A percentile compares a stretch with the other conserved stretches of the same genome.
Evolutionary conservation across 2,888 invertebrate species (phyloP).

Genomic region (Volucella inflata): DNA sequence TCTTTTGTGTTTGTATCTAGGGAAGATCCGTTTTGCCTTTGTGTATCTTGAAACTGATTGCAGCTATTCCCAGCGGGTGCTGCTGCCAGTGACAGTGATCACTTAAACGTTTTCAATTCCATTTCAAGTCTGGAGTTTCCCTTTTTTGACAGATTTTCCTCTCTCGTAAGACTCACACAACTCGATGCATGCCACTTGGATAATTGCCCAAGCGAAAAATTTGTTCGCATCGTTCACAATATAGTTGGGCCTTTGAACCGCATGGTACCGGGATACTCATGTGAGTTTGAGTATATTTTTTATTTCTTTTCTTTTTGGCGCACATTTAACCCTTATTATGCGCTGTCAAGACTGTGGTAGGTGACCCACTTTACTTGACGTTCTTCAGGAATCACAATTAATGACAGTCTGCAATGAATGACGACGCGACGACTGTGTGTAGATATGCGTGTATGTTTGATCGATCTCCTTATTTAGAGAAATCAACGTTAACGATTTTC

Average conservation of each 20-base stretch:
- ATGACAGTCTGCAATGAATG: constrained; percentile 41
- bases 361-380: constrained; percentile 58
- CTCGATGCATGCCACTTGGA: not conserved
- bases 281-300: no score
- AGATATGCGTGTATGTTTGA: no score
- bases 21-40: no score
- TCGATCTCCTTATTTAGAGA: constrained; percentile 57
- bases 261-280: not conserved
- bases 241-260: not conserved
- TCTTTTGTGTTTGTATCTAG: no score
- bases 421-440: constrained; percentile 17
- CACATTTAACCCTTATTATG: constrained; percentile 64
- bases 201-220: constrained; percentile 18
- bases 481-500: constrained; percentile 29
- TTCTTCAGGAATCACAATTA: constrained; percentile 45
- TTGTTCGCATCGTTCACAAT: not conserved
- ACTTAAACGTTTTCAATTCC: not conserved
- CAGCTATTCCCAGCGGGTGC: not conserved
- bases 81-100: not conserved
- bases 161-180: no score
- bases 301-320: not conserved
- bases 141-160: constrained; percentile 7
- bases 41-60: no score
- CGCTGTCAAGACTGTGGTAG: constrained; percentile 59
- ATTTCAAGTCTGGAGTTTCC: not conserved